Base-by-base conservation (phyloP, 2,797 vertebrate species). In the Tamandua tetradactyla region DNA sequence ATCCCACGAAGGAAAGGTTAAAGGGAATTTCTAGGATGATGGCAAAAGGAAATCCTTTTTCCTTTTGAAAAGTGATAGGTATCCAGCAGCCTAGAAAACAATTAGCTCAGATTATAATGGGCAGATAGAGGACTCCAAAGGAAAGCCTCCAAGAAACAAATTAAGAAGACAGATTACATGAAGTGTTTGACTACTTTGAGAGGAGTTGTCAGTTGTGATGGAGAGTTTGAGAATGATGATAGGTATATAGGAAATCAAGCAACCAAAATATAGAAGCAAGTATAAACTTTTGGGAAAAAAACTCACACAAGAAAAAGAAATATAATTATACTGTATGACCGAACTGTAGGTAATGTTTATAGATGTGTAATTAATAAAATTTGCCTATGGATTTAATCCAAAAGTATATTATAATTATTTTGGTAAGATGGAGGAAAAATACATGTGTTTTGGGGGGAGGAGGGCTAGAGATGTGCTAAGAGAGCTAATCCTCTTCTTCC, bases 331-430 rank as follows among this genome's bases (percentile, higher is more conserved):
- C 7, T 85, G 35, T 8, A 66, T 20, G 40, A 71, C 14, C 32
- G 57, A 81, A 2, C 7, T 93, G 13, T 86, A 49, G 86, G 52
- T 35, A 75, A 30, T 87, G 81, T 47, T 62, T 81, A 82, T 30
- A 90, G 47, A 93, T 44, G 47, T 30, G 81, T 87, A 92, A 87
- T 90, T 80, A 62, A 7, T 87, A 74, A 74, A 42, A 11, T 88
- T 85, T 30, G n/a, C 32, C 80, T 94, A 57, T 79, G 47, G 10
- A 27, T 81, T 94, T 92, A 89, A 52, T 49, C 57, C 79, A 84
- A 91, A 71, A 32, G 37, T 59, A 23, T 59, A 40, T 20, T 62
- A 15, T 55, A 64, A 47, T 89, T 78, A 74, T 37, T 9, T 42
- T 82, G 62, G 68, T 40, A 89, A 52, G 55, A 84, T 23, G 15